Evolutionary conservation across 2,113 vertebrate species (phyloP).

Genomic region (Arvicanthis niloticus): DNA sequence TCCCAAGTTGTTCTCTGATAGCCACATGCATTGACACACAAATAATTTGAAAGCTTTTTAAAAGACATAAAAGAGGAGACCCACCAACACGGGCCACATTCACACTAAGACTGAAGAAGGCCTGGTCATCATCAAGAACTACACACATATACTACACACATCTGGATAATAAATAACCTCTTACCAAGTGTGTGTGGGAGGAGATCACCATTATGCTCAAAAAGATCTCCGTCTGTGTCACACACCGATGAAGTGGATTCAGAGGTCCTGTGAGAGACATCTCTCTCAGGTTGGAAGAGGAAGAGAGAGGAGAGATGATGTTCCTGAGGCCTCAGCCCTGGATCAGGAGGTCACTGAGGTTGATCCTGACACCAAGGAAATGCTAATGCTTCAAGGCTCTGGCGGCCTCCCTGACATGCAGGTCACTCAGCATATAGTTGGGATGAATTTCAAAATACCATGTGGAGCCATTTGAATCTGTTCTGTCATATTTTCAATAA

Average conservation of each 20-base stretch:
- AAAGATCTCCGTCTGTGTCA: too few relatives aligned
- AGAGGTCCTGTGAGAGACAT: constrained; percentile 95
- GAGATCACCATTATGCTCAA: too few relatives aligned
- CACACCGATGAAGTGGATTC: constrained; percentile 95
- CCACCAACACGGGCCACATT: too few relatives aligned
- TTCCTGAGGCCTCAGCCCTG: constrained; percentile 91
- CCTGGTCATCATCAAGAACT: too few relatives aligned
- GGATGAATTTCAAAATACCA: constrained; percentile 79
- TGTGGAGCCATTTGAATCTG: constrained; percentile 69
- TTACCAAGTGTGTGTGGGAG: too few relatives aligned
- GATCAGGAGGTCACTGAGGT: constrained; percentile 88
- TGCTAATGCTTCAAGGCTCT: neutral
- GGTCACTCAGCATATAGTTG: constrained; percentile 77
- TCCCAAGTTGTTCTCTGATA: neutral
- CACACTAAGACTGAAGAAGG: too few relatives aligned
- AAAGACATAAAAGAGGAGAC: neutral
- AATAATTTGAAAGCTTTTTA: neutral
- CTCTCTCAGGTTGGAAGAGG: constrained; percentile 98
- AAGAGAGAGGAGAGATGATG: constrained; percentile 94
- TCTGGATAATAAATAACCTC: too few relatives aligned
- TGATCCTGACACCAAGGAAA: neutral
- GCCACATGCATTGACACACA: neutral
- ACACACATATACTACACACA: too few relatives aligned
- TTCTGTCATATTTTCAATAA: neutral
- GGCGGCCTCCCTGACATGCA: constrained; percentile 93